phyloP scores from a whole-genome alignment of 2,113 vertebrate genomes.

The Marmota flaviventris region DNA sequence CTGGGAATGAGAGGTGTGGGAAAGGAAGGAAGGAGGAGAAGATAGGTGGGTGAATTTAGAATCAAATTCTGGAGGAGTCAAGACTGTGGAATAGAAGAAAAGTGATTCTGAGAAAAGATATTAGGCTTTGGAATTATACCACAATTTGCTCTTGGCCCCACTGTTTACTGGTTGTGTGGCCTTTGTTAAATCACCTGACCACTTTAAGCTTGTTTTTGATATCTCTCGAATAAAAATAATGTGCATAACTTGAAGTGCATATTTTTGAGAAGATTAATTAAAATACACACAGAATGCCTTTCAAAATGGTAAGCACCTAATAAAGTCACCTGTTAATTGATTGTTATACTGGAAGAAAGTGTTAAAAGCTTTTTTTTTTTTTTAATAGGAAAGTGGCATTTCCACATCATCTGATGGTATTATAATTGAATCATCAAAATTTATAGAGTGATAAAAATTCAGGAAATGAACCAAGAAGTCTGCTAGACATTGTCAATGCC shows the following conservation, averaged over 20 bases:
- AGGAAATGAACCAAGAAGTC: not conserved
- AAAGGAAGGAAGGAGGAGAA: not conserved
- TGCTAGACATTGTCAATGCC: not conserved
- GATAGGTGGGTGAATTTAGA: not conserved
- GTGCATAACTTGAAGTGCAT: not conserved
- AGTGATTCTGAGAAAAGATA: not conserved
- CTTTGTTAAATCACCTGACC: not conserved
- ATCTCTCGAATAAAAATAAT: not conserved
- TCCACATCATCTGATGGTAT: not conserved
- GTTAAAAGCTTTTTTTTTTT: not conserved
- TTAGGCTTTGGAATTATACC: not conserved
- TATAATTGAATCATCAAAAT: conserved; percentile 30
- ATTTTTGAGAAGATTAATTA: not conserved
- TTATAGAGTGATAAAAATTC: conserved; percentile 52
- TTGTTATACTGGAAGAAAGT: not conserved
- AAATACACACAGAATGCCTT: not conserved
- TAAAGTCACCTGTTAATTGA: not conserved
- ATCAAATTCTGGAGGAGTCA: not conserved
- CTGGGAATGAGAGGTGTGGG: not conserved
- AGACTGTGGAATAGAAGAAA: not conserved
- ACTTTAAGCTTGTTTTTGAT: not conserved
- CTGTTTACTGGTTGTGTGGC: not conserved
- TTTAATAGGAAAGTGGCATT: not conserved
- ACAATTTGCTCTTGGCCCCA: not conserved
- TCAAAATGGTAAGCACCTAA: not conserved